Evolutionary conservation across 2,797 vertebrate genomes (phyloP).

Genomic region (Phalloptychus januarius): DNA sequence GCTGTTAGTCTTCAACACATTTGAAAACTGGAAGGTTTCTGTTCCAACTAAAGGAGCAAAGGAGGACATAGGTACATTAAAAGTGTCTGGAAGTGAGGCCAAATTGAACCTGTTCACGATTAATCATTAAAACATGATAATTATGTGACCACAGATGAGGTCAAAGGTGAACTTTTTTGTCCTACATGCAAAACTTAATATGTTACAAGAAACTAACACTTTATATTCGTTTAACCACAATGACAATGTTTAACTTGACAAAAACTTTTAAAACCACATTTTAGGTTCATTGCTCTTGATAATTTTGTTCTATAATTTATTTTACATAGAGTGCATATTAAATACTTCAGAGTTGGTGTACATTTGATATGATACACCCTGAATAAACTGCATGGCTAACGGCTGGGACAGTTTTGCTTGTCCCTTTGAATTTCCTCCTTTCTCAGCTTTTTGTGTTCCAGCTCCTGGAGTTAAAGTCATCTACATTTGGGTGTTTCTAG

Average conservation of each 20-base stretch:
- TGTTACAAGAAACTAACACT: background rate
- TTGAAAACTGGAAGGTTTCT: background rate
- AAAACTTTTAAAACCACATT: background rate
- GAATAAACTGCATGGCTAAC: background rate
- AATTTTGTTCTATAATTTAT: background rate
- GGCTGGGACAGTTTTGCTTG: background rate
- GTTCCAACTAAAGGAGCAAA: background rate
- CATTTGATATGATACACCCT: background rate
- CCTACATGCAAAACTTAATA: background rate
- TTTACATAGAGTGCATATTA: background rate
- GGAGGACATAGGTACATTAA: background rate
- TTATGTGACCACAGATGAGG: background rate
- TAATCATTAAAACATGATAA: background rate
- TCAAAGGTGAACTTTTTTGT: background rate
- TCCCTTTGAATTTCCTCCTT: background rate
- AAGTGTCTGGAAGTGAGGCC: background rate
- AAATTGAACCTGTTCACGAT: background rate
- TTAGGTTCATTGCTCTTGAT: background rate
- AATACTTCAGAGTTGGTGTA: background rate
- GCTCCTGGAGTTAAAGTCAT: background rate
- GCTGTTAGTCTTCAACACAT: background rate
- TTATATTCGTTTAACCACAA: background rate
- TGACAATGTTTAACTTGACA: background rate
- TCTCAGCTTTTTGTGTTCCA: background rate
- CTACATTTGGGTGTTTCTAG: background rate